Evolutionary conservation across 2,888 invertebrate species (phyloP).

Genomic region (Trichacis sp.): DNA sequence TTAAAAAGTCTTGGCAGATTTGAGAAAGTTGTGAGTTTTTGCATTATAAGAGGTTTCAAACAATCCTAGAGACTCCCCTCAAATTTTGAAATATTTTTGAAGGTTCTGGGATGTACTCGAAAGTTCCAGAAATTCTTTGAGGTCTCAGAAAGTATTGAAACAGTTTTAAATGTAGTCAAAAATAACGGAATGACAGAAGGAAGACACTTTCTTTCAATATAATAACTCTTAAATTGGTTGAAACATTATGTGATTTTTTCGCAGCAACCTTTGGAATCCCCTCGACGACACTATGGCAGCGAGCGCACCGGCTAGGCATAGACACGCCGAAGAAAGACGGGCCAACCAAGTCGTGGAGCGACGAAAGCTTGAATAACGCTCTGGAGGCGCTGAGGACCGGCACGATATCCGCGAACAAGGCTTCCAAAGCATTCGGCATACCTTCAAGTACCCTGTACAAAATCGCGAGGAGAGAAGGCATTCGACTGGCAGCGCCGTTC

Average conservation of each 20-base stretch:
- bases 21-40: too few relatives aligned
- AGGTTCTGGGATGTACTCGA: too few relatives aligned
- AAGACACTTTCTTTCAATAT: too few relatives aligned
- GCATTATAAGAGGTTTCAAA: too few relatives aligned
- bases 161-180: too few relatives aligned
- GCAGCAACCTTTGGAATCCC: constrained; percentile 89
- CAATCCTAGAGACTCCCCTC: too few relatives aligned
- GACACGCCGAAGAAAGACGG: constrained; percentile 93
- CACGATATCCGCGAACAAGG: constrained; percentile 90
- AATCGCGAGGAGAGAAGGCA: constrained; percentile 90
- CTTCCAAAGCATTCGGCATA: constrained; percentile 91
- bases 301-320: constrained; percentile 89
- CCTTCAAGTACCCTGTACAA: constrained; percentile 93
- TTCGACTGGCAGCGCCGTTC: constrained; percentile 88
- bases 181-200: too few relatives aligned
- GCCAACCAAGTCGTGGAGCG: constrained; percentile 88
- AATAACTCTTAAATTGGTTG: too few relatives aligned
- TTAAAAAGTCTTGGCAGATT: too few relatives aligned
- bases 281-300: constrained; percentile 91
- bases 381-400: constrained; percentile 86
- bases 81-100: too few relatives aligned
- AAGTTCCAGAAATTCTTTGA: too few relatives aligned
- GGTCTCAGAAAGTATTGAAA: too few relatives aligned
- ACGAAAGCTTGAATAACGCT: constrained; percentile 84
- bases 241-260: constrained; percentile 12